These are phyloP conservation scores for Sphenodon punctatus DNA, from an alignment of 2,797 vertebrate species.

Conservation along the genomic window DNA sequence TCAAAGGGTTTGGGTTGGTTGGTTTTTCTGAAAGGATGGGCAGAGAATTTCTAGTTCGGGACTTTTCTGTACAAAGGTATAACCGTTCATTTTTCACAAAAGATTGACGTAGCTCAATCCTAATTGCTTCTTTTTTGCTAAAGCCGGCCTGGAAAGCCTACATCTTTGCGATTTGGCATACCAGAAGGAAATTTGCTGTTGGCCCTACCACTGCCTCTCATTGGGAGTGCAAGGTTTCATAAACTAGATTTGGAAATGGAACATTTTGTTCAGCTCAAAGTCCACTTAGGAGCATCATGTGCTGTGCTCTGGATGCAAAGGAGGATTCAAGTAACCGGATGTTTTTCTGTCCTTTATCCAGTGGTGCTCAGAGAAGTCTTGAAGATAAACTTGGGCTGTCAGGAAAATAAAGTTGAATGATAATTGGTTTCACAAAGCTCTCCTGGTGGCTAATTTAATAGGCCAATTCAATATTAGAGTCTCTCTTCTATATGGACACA, in stretches of 20 bases:
- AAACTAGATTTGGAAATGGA: background rate
- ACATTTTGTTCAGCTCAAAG: background rate
- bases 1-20: no score
- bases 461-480: background rate
- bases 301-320: background rate
- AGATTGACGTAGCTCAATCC: no score
- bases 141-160: background rate
- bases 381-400: background rate
- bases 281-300: background rate
- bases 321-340: background rate
- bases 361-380: background rate
- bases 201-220: constrained; percentile 7
- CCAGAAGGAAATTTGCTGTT: background rate
- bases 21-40: background rate
- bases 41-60: background rate
- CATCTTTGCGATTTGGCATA: background rate
- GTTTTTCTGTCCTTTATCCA: background rate
- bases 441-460: background rate
- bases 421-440: fast-evolving
- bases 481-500: background rate
- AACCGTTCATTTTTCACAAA: no score
- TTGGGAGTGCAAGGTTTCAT: background rate
- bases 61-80: background rate
- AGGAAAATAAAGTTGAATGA: background rate
- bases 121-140: background rate